phyloP scores from a whole-genome alignment of 2,888 invertebrate genomes.

The Perithous albicinctus region DNA sequence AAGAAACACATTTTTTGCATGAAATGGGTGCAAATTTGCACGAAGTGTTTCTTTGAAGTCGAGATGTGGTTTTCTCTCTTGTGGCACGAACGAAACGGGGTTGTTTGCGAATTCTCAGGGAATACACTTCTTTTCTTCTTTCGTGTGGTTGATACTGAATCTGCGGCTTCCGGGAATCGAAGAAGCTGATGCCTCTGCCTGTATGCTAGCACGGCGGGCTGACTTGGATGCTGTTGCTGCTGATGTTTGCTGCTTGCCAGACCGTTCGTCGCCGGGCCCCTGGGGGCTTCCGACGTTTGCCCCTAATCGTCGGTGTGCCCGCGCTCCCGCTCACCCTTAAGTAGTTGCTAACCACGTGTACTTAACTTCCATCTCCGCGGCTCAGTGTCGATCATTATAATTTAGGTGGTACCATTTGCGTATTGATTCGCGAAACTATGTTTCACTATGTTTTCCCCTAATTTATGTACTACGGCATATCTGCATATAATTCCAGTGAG shows the following conservation, averaged over 20 bases:
- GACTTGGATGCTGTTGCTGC: slow-evolving; percentile 37
- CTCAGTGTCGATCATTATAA: slow-evolving; percentile 63
- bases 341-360: slow-evolving; percentile 70
- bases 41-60: not conserved
- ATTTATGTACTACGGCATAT: not conserved
- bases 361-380: slow-evolving; percentile 64
- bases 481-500: not conserved
- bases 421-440: slow-evolving; percentile 47
- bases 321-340: slow-evolving; percentile 58
- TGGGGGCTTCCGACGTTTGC: slow-evolving; percentile 57
- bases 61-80: not conserved
- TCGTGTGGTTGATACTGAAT: slow-evolving; percentile 17
- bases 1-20: not conserved
- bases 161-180: slow-evolving; percentile 58
- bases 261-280: slow-evolving; percentile 75
- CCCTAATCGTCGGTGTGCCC: slow-evolving; percentile 63
- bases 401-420: slow-evolving; percentile 59
- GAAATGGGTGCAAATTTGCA: not conserved
- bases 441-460: slow-evolving; percentile 20
- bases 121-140: not conserved
- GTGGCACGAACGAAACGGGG: slow-evolving; percentile 17
- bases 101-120: slow-evolving; percentile 29
- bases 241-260: slow-evolving; percentile 68
- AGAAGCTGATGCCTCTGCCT: slow-evolving; percentile 31
- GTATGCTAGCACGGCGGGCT: slow-evolving; percentile 3